phyloP scores from a whole-genome alignment of 1,140 invertebrate genomes.

The Eumeta japonica region DNA sequence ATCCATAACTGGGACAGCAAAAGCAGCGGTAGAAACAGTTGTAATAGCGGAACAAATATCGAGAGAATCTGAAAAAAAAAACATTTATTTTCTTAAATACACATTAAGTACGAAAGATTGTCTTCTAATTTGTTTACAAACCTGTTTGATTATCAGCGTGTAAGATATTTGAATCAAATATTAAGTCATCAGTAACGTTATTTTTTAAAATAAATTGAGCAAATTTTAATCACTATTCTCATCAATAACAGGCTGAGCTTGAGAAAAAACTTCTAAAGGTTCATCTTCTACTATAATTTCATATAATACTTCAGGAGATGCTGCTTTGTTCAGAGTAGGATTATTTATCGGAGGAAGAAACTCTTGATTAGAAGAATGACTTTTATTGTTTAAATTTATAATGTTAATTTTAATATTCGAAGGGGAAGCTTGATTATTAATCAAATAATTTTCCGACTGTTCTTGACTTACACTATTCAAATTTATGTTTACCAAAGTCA shows the following conservation, averaged over 20 bases:
- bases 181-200: background rate
- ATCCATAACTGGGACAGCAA: conserved; percentile 1
- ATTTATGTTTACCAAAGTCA: background rate
- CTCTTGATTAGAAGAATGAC: background rate
- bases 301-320: conserved; percentile 1
- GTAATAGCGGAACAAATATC: background rate
- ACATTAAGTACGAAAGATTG: conserved; percentile 1
- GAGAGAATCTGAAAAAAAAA: conserved; percentile 1
- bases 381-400: conserved; percentile 1
- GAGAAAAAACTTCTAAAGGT: background rate
- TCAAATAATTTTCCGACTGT: background rate
- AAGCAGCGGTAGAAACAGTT: background rate
- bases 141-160: background rate
- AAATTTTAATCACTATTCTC: background rate
- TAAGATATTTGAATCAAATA: conserved; percentile 1
- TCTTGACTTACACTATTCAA: background rate
- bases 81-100: background rate
- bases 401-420: conserved; percentile 1
- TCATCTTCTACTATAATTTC: conserved; percentile 1
- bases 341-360: background rate
- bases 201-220: background rate
- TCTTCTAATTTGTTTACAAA: conserved; percentile 1
- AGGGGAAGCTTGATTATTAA: background rate
- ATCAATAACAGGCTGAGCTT: background rate
- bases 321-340: background rate